Evolutionary conservation across 2,888 invertebrate species (phyloP).

Genomic region (Diabrotica balteata): DNA sequence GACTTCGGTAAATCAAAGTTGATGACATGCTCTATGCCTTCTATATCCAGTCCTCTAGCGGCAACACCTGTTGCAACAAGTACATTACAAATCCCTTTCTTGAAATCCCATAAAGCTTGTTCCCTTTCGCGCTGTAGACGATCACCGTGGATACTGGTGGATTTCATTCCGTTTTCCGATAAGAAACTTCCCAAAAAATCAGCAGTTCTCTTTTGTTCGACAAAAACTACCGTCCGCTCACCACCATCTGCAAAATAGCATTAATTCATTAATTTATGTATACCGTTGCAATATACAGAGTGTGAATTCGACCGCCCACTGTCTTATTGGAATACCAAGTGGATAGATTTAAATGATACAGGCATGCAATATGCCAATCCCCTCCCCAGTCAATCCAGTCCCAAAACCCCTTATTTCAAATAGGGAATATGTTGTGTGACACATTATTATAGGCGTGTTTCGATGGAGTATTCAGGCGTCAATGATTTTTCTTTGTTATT

Average conservation of each 20-base stretch:
- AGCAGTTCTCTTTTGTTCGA: slow-evolving; percentile 87
- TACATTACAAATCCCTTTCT: slow-evolving; percentile 70
- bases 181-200: slow-evolving; percentile 88
- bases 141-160: slow-evolving; percentile 80
- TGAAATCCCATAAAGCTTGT: slow-evolving; percentile 79
- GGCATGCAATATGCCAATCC: no score
- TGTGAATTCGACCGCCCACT: no score
- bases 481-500: no score
- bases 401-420: no score
- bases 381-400: no score
- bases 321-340: no score
- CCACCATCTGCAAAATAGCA: slow-evolving; percentile 39
- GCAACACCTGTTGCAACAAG: slow-evolving; percentile 96
- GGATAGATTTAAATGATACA: no score
- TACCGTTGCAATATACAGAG: no score
- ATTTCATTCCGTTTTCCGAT: slow-evolving; percentile 75
- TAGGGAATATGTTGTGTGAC: no score
- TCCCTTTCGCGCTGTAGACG: slow-evolving; percentile 77
- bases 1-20: slow-evolving; percentile 90
- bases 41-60: slow-evolving; percentile 90
- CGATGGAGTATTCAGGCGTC: no score
- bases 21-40: slow-evolving; percentile 85
- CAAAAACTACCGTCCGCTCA: slow-evolving; percentile 81
- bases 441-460: no score
- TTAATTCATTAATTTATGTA: no score